Conservation (phyloP, 2,797 vertebrate species). For the Pangasius sanitwongsei region DNA sequence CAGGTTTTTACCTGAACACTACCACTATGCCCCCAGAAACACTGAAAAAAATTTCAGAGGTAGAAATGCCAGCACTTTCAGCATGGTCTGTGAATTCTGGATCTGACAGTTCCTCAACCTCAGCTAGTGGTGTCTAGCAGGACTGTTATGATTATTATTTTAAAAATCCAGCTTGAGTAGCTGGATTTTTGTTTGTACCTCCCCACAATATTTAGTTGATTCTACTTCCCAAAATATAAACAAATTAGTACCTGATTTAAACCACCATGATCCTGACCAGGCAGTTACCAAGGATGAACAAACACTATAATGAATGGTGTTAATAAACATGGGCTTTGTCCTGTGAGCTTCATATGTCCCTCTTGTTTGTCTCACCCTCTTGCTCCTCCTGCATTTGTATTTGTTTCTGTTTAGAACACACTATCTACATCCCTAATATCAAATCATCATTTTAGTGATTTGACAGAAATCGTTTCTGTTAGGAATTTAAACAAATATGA, state of each 20-base stretch:
- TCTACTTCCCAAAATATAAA: not conserved
- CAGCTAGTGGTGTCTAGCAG: not conserved
- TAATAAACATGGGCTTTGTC: not conserved
- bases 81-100: not conserved
- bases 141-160: not conserved
- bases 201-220: not conserved
- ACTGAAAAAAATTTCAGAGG: not conserved
- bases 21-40: not conserved
- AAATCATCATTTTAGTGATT: not conserved
- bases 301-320: not conserved
- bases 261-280: not conserved
- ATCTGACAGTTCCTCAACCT: no score
- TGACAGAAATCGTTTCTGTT: not conserved
- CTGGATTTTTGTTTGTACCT: not conserved
- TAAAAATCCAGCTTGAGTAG: not conserved
- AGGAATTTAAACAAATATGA: not conserved
- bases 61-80: not conserved
- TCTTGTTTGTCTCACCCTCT: not conserved
- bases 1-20: not conserved
- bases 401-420: not conserved
- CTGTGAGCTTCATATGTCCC: not conserved
- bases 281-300: not conserved
- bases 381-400: not conserved
- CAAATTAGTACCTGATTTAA: not conserved
- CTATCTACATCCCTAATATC: not conserved